Evolutionary conservation across 1,140 invertebrate species (phyloP), one percentile per base, ranked within the genome.

Genomic region (Drosophila nannoptera): DNA sequence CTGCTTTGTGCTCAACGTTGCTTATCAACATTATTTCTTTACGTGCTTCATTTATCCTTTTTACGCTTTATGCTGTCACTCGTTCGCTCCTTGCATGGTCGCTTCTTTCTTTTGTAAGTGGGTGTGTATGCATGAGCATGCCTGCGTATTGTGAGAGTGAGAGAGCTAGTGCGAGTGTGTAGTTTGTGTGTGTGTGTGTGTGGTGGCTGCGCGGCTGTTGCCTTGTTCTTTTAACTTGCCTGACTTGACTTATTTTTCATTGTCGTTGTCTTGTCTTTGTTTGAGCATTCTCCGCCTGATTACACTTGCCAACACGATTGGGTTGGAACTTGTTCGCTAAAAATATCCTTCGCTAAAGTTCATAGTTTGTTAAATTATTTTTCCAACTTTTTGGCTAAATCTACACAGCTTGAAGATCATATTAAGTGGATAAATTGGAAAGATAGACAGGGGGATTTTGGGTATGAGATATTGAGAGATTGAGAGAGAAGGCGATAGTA

Each of bases 201-300:
- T 46, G 66, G 56, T 62, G 42, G 59, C 49, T 60, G 49, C 54
- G 49, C 58, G 55, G 33, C 32, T 66, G 50, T 60, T 58, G 73
- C 50, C 56, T 72, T 46, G 42, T 43, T 75, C 62, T 55, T 58
- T 52, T 36, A 48, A 65, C 53, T 56, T 65, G 69, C 54, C 69
- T 73, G 80, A 78, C 81, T 84, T 84, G 80, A 84, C 80, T 84
- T 81, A 73, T 78, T 71, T 78, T 81, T 80, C 67, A 68, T 86
- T 80, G 77, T 86, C 81, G 78, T 77, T 76, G 77, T 73, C 73
- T 60, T 56, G 69, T 59, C 50, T 60, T 84, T 84, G 80, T 84
- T 86, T 68, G 73, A 65, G 46, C 61, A 66, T 70, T 82, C 65
- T 81, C 69, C 75, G 78, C 72, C 55, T 55, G 80, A 84, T 77